Base-by-base conservation (phyloP, 2,888 invertebrate species). In the Acleris holmiana region DNA sequence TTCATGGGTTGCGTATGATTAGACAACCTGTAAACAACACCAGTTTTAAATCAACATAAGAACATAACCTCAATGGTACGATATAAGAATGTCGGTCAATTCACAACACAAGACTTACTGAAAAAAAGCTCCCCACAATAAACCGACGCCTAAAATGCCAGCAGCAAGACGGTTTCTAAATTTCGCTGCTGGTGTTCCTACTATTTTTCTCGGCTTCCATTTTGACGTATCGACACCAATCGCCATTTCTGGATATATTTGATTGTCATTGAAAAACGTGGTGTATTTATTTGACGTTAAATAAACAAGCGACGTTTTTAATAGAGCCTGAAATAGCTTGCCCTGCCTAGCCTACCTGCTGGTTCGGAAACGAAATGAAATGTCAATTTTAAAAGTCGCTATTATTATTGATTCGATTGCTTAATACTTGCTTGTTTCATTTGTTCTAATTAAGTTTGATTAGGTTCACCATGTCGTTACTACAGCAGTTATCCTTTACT, bases 171-270 rank as follows among this genome's bases (percentile, higher is more conserved):
- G 85, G 81, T 95, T 94, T 69, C 95, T 86, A 66, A 93, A 88
- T 68, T 74, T 78, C 69, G 89, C 93, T 55, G 95, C 93, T 50
- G 95, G 95, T 49, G 95, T 95, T 72, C 95, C 95, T 82, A 89
- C 92, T 67, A 94, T 84, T 86, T 93, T 92, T 83, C 95, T 93
- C 69, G 95, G 95, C 91, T 95, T 95, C 81, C 95, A 91, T 79
- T 91, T 92, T 70, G 86, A 92, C 58, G 88, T 86, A 86, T 94
- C 94, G 59, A 93, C 82, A 59, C 93, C 93, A 69, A 91, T 89
- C 67, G 92, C 93, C 93, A 93, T 93, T 75, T 86, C 83, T 71
- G 29, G 55, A 46, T 61, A 51, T 51, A 41, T 19, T 50, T 53
- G 50, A 49, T 56, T 66, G 51, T n/a, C 47, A 18, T 40, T 51